Conservation (phyloP, 2,888 invertebrate species). For the Synergus japonicus region DNA sequence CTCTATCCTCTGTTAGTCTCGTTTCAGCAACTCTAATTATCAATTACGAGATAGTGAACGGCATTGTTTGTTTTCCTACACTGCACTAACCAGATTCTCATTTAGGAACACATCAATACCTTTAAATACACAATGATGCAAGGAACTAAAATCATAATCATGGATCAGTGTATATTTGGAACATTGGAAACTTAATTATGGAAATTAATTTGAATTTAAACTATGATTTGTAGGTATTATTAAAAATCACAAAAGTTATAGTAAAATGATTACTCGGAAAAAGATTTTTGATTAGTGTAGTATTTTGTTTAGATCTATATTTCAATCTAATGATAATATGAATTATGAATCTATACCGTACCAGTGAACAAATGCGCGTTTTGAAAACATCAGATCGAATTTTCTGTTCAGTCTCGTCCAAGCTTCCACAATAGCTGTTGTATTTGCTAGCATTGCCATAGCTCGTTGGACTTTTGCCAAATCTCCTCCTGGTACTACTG, state of each 20-base stretch:
- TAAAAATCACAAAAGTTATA: background rate
- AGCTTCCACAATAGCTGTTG: constrained; percentile 81
- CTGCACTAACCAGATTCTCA: constrained; percentile 16
- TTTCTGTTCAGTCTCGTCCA: constrained; percentile 83
- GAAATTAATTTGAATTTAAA: background rate
- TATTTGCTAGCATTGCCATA: constrained; percentile 78
- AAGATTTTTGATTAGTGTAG: background rate
- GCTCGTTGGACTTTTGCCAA: constrained; percentile 81
- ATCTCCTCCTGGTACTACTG: constrained; percentile 76
- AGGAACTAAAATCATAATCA: constrained; percentile 4
- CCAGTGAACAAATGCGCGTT: constrained; percentile 84
- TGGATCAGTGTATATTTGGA: background rate
- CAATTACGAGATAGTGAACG: background rate
- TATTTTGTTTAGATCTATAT: background rate
- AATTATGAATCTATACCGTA: constrained; percentile 66
- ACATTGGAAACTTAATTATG: background rate
- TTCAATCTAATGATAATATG: background rate
- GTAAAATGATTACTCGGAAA: background rate
- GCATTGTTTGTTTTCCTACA: constrained; percentile 51
- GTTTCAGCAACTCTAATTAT: constrained; percentile 2
- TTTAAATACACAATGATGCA: background rate
- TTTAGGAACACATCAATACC: constrained; percentile 10
- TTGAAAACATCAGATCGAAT: constrained; percentile 83
- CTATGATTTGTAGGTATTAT: background rate
- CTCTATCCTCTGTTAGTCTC: background rate